phyloP scores from a whole-genome alignment of 2,797 vertebrate genomes.

The Apogon hyalosoma region DNA sequence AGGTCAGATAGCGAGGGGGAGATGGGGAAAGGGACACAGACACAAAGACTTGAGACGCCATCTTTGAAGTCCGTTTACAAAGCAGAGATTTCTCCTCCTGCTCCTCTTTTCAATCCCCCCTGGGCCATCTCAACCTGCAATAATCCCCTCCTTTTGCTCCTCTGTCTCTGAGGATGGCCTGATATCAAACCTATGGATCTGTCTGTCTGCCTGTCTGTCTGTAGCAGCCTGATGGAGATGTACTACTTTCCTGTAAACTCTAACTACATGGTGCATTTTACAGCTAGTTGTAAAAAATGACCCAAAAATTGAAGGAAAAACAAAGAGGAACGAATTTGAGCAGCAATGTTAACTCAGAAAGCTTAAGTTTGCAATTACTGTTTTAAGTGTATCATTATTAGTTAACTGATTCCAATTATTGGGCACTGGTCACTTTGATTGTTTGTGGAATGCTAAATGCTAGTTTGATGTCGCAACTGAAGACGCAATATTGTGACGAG shows the following conservation, averaged over 20 bases:
- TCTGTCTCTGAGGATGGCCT: slow-evolving; percentile 46
- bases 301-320: neutral
- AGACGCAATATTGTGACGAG: too few species aligned
- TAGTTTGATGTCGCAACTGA: too few species aligned
- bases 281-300: neutral
- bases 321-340: neutral
- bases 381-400: too few species aligned
- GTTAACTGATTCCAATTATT: too few species aligned
- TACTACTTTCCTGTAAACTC: slow-evolving; percentile 1
- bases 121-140: slow-evolving; percentile 61
- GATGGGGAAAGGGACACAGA: slow-evolving; percentile 49
- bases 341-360: neutral
- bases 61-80: slow-evolving; percentile 89
- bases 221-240: slow-evolving; percentile 3
- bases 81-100: slow-evolving; percentile 79
- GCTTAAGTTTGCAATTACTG: too few species aligned
- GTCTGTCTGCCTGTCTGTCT: slow-evolving; percentile 34
- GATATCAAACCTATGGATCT: slow-evolving; percentile 69
- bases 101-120: slow-evolving; percentile 58
- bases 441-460: too few species aligned
- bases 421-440: too few species aligned
- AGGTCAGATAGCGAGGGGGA: slow-evolving; percentile 67
- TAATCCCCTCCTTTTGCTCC: slow-evolving; percentile 73
- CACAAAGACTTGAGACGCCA: slow-evolving; percentile 81
- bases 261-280: neutral